phyloP scores from a whole-genome alignment of 2,888 invertebrate species.

The Macropis europaea region DNA sequence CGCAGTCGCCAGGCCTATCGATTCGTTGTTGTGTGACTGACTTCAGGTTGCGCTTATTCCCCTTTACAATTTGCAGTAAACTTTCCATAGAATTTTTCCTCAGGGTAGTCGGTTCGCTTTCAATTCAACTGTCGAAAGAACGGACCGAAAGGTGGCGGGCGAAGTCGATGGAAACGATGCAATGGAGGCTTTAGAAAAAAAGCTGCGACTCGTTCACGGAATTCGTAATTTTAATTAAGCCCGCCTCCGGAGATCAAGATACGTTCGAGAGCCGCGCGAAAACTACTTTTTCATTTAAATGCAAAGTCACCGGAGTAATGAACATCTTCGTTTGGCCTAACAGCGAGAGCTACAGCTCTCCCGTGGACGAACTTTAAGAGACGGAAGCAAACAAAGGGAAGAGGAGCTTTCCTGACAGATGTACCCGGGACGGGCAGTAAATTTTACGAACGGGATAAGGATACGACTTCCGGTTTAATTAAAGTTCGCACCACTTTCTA shows the following conservation, averaged over 20 bases:
- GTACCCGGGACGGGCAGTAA: neutral
- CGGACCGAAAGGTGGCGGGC: neutral
- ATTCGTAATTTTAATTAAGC: constrained; percentile 55
- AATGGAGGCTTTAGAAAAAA: neutral
- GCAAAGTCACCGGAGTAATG: constrained; percentile 43
- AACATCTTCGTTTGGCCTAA: constrained; percentile 10
- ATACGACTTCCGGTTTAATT: neutral
- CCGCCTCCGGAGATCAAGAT: constrained; percentile 30
- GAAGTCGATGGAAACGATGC: constrained; percentile 26
- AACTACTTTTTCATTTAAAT: constrained; percentile 60
- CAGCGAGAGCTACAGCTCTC: neutral
- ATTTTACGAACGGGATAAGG: neutral
- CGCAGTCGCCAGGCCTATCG: neutral
- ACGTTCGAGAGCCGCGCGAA: constrained; percentile 22
- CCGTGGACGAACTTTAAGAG: neutral
- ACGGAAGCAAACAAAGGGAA: neutral
- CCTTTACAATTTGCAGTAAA: no score
- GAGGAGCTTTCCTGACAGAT: neutral
- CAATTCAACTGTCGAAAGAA: neutral
- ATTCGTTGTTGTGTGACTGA: no score
- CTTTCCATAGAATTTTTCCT: no score
- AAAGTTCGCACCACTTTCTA: neutral
- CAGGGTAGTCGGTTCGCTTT: neutral
- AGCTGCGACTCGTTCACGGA: constrained; percentile 8
- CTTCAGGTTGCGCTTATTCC: no score